These are phyloP conservation scores for Sabellastarte sp. DNA, from an alignment of 2,888 invertebrate genomes.

Conservation along the genomic window DNA sequence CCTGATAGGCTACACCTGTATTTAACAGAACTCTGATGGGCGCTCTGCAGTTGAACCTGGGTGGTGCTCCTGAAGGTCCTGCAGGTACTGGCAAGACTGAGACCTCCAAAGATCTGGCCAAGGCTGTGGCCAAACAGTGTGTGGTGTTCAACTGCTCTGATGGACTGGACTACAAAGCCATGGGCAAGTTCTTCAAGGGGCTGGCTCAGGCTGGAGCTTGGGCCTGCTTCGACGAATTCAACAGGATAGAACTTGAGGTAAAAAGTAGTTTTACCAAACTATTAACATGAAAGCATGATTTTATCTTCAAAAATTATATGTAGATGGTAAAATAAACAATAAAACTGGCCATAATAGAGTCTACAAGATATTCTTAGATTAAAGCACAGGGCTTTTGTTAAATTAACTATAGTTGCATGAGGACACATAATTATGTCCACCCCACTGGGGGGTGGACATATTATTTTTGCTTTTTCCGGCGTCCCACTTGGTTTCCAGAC, in stretches of 20 bases:
- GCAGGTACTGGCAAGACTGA: constrained; percentile 60
- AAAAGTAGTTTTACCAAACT: background rate
- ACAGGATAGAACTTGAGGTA: constrained; percentile 59
- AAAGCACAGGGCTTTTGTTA: too few relatives aligned
- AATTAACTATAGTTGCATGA: too few relatives aligned
- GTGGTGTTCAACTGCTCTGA: constrained; percentile 60
- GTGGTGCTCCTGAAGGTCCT: constrained; percentile 59
- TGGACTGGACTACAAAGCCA: constrained; percentile 59
- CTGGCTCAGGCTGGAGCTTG: constrained; percentile 59
- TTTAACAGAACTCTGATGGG: constrained; percentile 56
- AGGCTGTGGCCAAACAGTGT: constrained; percentile 60
- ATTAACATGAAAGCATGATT: too few relatives aligned
- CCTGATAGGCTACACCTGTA: too few relatives aligned
- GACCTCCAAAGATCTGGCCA: constrained; percentile 58
- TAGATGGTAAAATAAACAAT: too few relatives aligned
- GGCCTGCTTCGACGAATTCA: constrained; percentile 61
- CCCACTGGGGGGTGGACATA: background rate
- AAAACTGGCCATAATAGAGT: too few relatives aligned
- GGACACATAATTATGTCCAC: too few relatives aligned
- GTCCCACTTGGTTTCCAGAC: too few relatives aligned
- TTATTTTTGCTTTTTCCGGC: too few relatives aligned
- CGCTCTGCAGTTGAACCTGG: constrained; percentile 55
- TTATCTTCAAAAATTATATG: too few relatives aligned
- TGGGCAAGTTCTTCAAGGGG: constrained; percentile 61
- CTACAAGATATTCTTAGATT: too few relatives aligned